A percentile compares a stretch with the other conserved stretches of the same genome.
These are phyloP conservation scores for Gonioctena quinquepunctata DNA, from an alignment of 1,140 invertebrate genomes.

Conservation along the genomic window DNA sequence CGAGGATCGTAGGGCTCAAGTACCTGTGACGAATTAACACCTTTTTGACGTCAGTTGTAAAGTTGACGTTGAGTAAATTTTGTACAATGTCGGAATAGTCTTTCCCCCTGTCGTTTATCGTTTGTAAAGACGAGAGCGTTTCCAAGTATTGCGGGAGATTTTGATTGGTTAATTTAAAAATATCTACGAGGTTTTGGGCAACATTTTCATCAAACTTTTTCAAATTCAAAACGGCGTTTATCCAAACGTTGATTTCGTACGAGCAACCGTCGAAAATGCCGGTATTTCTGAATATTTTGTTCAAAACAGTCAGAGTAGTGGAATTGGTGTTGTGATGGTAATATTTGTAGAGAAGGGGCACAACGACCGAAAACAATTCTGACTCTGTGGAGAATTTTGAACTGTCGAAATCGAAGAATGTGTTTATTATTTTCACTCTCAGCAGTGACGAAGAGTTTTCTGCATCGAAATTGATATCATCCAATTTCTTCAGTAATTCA, in stretches of 20 bases:
- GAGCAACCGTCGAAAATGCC: conserved; percentile 65
- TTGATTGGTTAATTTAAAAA: conserved; percentile 25
- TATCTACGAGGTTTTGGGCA: conserved; percentile 50
- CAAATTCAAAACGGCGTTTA: conserved; percentile 59
- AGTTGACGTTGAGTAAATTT: conserved; percentile 17
- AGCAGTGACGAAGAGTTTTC: conserved; percentile 52
- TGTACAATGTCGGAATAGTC: conserved; percentile 23
- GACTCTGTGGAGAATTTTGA: conserved; percentile 61
- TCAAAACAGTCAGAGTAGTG: conserved; percentile 56
- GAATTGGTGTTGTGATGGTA: conserved; percentile 58
- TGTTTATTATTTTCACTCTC: conserved; percentile 68
- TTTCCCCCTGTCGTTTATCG: neutral
- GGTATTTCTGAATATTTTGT: conserved; percentile 62
- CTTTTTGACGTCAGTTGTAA: neutral
- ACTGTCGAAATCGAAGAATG: conserved; percentile 64
- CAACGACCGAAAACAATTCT: conserved; percentile 62
- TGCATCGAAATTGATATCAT: conserved; percentile 42
- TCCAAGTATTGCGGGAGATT: conserved; percentile 28
- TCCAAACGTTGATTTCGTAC: conserved; percentile 69
- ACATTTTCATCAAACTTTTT: conserved; percentile 52
- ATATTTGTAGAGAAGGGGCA: conserved; percentile 62
- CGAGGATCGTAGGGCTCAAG: conserved; percentile 39
- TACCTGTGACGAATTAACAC: conserved; percentile 15
- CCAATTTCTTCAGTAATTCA: conserved; percentile 56
- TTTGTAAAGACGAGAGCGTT: conserved; percentile 23